Evolutionary conservation across 2,888 invertebrate species (phyloP), one percentile per base, ranked within the genome.

Genomic region (Stenchaetothrips biformis): DNA sequence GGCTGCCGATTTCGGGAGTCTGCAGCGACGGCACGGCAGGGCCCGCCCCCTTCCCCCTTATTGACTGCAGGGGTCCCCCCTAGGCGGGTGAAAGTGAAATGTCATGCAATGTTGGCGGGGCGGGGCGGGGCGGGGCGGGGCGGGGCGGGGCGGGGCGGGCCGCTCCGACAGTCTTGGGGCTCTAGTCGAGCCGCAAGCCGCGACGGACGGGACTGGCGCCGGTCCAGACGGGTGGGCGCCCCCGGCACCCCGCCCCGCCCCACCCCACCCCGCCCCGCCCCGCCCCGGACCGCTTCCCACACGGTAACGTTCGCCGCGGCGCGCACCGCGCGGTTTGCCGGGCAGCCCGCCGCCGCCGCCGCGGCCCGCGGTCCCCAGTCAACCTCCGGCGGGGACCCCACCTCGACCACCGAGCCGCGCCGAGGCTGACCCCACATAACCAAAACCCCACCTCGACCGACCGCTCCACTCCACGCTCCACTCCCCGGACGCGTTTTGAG

Each of bases 191-290:
- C 53, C 13, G 16, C 53, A 7, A 53, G 53, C 13, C 9, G 13
- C 9, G 53, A 53, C 13, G 53, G 13, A 53, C 16, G 53, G 8
- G 21, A n/a, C 67, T 74, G 67, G 67, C 67, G 67, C 67, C 67
- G 67, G 67, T 74, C 67, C 67, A 74, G 67, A n/a, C 67, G 21
- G 67, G 67, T 74, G 67, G 67, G 67, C 67, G 67, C 67, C 11
- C n/a, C 53, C 53, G 53, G 16, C 53, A 18, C 53, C 53, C 53
- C 53, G 53, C 53, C 53, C 53, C 53, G 53, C 67, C 67, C 21
- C 53, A 16, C 53, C 53, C 53, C n/a, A n/a, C n/a, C n/a, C n/a
- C 67, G 21, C 67, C 67, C 67, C 67, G 7, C 67, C 21, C n/a
- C 67, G 21, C 21, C 67, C 25, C 67, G 25, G 11, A 74, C 67